Base-by-base conservation (phyloP, 30 jellyfish, hydroid and myxozoan genomes). In the Sanderia malayensis region DNA sequence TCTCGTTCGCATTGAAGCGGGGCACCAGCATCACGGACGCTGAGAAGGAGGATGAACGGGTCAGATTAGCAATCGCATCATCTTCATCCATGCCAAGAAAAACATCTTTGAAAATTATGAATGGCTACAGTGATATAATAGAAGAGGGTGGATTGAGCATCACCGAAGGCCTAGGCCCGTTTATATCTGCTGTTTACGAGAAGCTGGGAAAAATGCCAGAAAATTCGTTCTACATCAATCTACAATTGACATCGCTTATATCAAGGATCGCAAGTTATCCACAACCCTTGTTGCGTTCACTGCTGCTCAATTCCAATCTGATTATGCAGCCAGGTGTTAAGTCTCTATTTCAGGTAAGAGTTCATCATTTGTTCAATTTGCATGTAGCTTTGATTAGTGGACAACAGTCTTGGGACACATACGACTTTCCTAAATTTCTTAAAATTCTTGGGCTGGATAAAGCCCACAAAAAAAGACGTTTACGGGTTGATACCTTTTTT, bases 261-360 rank as follows among this genome's bases (percentile, higher is more conserved):
- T 72, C 98, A 46, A 46, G 98, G 62, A 73, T 91, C 23, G 98
- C 98, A 10, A 84, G 98, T 53, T 91, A 91, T 65, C 98, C 98
- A 17, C 98, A 91, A 80, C 98, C 98, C 0, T 63, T 91, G 19
- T 55, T 91, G 33, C 95, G 98, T 1, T 91, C 98, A 0, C 73
- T 91, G 61, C 84, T 91, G 73, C 84, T 91, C 57, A 91, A 84
- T 61, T 79, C 98, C 20, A 91, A 84, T 52, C 57, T 91, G 79
- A 95, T 91, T 13, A 75, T 84, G 73, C 98, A 80, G 70, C 98
- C 96, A 13, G 98, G 98, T 20, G 87, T 91, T 18, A 70, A 92
- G 49, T 91, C 98, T 0, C 67, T 91, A n/a, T 77, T 86, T 46
- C 98, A 76, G 95, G 98, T 91, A 52, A 32, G 94, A 7, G 9